Evolutionary conservation across 1,140 invertebrate species (phyloP).

Genomic region (Campoletis sonorensis): DNA sequence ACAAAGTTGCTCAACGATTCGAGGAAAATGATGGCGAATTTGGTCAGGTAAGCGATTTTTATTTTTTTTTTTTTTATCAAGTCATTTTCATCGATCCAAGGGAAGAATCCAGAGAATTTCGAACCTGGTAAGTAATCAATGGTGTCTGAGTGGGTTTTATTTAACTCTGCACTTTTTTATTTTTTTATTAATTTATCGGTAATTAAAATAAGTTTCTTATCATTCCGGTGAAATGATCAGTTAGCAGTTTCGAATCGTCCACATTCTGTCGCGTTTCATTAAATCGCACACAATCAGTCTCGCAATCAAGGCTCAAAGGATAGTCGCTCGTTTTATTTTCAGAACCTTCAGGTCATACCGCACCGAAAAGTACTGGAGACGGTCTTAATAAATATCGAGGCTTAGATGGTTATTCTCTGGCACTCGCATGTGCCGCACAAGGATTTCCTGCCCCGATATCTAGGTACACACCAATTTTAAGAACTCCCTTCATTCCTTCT

Average conservation of each 20-base stretch:
- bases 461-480: constrained; percentile 62
- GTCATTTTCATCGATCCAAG: not conserved
- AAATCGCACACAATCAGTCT: not conserved
- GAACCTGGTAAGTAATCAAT: not conserved
- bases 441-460: constrained; percentile 78
- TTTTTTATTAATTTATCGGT: not conserved
- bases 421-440: constrained; percentile 83
- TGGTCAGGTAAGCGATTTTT: not conserved
- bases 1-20: not conserved
- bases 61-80: not conserved
- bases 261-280: not conserved
- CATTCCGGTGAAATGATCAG: not conserved
- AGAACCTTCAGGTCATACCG: constrained; percentile 81
- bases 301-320: not conserved
- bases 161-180: not conserved
- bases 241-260: not conserved
- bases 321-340: constrained; percentile 66
- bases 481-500: not conserved
- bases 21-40: not conserved
- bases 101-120: not conserved
- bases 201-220: not conserved
- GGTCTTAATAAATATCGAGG: constrained; percentile 68
- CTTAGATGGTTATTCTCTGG: constrained; percentile 69
- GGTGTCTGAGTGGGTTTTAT: not conserved
- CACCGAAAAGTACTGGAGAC: constrained; percentile 77